These are phyloP conservation scores for Peromyscus attwateri DNA, from an alignment of 2,797 vertebrate species.

Conservation along the genomic window DNA sequence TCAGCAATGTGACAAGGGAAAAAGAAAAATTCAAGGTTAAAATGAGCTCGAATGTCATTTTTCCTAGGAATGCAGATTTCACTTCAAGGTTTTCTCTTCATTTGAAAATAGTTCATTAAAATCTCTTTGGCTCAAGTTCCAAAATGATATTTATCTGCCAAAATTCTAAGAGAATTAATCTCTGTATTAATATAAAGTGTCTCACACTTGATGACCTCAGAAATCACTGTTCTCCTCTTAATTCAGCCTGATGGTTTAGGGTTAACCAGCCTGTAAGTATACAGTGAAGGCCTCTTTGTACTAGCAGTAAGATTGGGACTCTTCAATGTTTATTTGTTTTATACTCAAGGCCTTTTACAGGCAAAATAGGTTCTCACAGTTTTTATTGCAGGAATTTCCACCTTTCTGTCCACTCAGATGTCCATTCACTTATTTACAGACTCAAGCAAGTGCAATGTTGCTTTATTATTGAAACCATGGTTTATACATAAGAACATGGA, in stretches of 20 bases:
- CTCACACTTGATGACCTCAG: neutral
- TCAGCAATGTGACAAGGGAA: neutral
- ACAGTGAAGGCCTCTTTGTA: neutral
- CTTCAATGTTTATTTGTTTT: neutral
- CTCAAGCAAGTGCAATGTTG: neutral
- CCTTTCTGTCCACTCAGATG: neutral
- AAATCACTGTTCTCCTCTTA: neutral
- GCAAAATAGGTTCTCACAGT: neutral
- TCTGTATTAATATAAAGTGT: slow-evolving; percentile 53
- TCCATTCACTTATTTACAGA: neutral
- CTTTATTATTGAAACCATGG: neutral
- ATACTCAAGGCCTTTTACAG: neutral
- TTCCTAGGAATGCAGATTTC: slow-evolving; percentile 39
- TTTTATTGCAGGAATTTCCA: neutral
- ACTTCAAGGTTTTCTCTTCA: slow-evolving; percentile 70
- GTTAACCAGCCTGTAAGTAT: neutral
- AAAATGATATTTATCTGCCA: slow-evolving; percentile 73
- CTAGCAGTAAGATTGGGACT: neutral
- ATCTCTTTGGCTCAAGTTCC: slow-evolving; percentile 73
- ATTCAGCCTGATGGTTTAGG: neutral
- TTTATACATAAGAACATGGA: neutral
- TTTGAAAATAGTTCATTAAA: slow-evolving; percentile 78
- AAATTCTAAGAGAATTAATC: slow-evolving; percentile 74
- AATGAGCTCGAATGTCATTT: neutral
- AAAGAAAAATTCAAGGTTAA: slow-evolving; percentile 24